These are phyloP conservation scores for Acrossocheilus fasciatus DNA, from an alignment of 2,797 vertebrate genomes.

Conservation along the genomic window DNA sequence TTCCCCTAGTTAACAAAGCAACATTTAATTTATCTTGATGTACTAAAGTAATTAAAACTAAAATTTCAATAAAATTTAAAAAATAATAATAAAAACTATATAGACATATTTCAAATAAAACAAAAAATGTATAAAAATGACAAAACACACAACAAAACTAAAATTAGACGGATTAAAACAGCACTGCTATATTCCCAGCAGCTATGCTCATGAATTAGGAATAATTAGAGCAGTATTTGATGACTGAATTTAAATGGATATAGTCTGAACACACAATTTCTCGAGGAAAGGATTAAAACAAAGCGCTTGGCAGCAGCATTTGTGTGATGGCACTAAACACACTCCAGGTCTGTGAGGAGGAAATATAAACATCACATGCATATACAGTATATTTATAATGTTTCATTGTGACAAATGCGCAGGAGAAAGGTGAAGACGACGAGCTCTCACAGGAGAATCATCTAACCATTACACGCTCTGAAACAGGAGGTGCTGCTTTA, in stretches of 20 bases:
- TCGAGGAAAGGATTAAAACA: neutral
- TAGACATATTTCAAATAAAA: neutral
- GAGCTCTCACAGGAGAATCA: conserved; percentile 32
- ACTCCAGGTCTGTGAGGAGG: neutral
- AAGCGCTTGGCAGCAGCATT: neutral
- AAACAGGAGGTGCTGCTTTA: conserved; percentile 64
- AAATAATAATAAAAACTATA: neutral
- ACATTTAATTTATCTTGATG: neutral
- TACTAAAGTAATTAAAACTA: neutral
- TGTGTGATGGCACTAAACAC: neutral
- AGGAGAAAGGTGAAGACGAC: conserved; percentile 16
- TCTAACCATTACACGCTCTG: conserved; percentile 26
- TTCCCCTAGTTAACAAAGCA: too few relatives aligned
- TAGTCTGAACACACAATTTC: neutral
- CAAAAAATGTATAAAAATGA: neutral
- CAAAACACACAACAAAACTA: neutral
- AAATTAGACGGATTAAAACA: neutral
- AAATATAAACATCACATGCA: neutral
- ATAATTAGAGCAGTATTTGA: neutral
- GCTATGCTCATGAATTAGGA: neutral
- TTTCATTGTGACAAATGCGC: neutral
- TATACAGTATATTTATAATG: neutral
- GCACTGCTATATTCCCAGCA: neutral
- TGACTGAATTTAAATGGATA: neutral
- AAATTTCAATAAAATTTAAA: too few relatives aligned